These are phyloP conservation scores for Mionectes macconnelli DNA, from an alignment of 2,113 vertebrate species.

Conservation along the genomic window DNA sequence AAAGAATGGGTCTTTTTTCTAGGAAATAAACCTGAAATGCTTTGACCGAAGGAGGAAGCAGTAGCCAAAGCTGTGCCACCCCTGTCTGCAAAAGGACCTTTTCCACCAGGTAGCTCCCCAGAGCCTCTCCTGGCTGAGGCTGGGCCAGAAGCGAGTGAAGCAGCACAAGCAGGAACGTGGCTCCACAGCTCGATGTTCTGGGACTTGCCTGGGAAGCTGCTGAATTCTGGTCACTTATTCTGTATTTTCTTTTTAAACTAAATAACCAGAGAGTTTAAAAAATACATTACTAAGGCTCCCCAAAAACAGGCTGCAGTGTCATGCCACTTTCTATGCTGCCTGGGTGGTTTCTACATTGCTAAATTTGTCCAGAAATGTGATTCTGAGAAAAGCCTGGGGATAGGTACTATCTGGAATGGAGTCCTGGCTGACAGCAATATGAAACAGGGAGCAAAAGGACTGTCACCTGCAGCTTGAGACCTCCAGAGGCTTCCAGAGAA, in stretches of 20 bases:
- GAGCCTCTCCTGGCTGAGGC: neutral
- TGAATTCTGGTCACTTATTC: neutral
- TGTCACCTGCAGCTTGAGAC: constrained; percentile 48
- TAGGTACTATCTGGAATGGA: neutral
- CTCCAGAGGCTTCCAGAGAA: constrained; percentile 39
- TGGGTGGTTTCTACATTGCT: neutral
- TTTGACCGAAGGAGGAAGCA: neutral
- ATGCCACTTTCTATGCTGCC: neutral
- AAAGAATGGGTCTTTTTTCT: neutral
- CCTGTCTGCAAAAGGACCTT: neutral
- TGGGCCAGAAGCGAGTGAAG: neutral
- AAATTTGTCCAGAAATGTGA: neutral
- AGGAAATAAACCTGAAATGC: neutral
- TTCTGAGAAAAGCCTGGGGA: neutral
- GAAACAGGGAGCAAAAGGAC: constrained; percentile 15
- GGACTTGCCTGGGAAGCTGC: neutral
- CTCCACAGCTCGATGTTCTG: neutral
- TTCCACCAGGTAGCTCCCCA: fast-evolving
- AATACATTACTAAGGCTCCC: neutral
- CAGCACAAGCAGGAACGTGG: neutral
- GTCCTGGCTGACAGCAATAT: neutral
- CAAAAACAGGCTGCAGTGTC: neutral
- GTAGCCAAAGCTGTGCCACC: neutral
- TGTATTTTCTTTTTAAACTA: neutral
- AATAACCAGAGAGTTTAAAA: neutral